Conservation (phyloP, 2,888 invertebrate genomes). For the Strigamia crassipes region DNA sequence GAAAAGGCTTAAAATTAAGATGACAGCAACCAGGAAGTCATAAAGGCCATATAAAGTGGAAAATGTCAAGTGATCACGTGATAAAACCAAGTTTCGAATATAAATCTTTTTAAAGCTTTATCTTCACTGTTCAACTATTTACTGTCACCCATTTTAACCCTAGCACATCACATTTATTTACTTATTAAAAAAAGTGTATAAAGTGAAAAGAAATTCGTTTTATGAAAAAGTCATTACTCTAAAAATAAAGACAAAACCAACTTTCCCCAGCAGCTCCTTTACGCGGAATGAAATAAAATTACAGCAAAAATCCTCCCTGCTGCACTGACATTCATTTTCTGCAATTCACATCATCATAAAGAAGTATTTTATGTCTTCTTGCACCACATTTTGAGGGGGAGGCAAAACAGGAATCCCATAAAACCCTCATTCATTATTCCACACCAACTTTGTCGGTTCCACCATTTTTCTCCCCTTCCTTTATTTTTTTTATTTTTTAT, state of each 20-base stretch:
- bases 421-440: slow-evolving; percentile 42
- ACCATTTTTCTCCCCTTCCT: neutral
- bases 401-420: slow-evolving; percentile 40
- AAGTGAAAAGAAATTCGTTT: neutral
- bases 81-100: neutral
- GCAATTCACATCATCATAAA: slow-evolving; percentile 42
- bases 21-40: neutral
- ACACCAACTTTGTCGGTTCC: slow-evolving; percentile 25
- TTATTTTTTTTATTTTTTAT: neutral
- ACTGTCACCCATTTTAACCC: no score
- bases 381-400: slow-evolving; percentile 28
- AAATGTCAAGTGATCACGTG: neutral
- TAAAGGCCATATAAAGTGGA: neutral
- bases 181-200: neutral
- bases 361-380: slow-evolving; percentile 39
- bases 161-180: no score
- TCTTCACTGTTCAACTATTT: no score
- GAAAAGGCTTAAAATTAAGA: neutral
- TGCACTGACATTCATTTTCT: slow-evolving; percentile 39
- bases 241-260: neutral
- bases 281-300: slow-evolving; percentile 31
- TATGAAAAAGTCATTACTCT: neutral
- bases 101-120: no score
- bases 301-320: slow-evolving; percentile 41
- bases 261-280: slow-evolving; percentile 5